Base-by-base conservation (phyloP, 2,797 vertebrate species). In the Apogon hyalosoma region DNA sequence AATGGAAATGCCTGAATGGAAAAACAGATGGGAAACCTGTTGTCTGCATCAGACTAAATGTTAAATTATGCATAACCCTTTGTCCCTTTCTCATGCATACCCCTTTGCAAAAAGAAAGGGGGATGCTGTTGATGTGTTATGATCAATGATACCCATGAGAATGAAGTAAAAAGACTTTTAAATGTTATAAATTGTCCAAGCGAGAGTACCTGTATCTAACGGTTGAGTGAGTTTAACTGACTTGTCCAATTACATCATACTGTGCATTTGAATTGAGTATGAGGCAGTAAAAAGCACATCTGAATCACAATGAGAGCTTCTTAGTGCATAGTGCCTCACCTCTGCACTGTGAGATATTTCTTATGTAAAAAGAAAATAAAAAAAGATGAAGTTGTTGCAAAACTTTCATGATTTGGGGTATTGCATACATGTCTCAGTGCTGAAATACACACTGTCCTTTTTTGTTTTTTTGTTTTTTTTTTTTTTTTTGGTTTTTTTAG, bases 11-110 rank as follows among this genome's bases (percentile, higher is more conserved):
- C 60, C 45, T 62, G 50, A 68, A 69, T 66, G 49, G 39, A 19
- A 55, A 71, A 82, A 61, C 66, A 63, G 55, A 72, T 46, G 58
- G 47, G 19, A 75, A 80, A 84, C 55, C 54, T 49, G 67, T 77
- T 59, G 56, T 75, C 42, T 72, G 16, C 12, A 36, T 47, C 11
- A 0, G 11, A 19, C 39, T 40, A 15, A 79, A 48, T 75, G 36
- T 62, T 75, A 50, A 75, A 71, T 81, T 67, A 67, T 81, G 69
- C 58, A 73, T 42, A 68, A 64, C 7, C 42, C 18, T 73, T 71
- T 63, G 55, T 69, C 39, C 69, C 16, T 52, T 43, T 39, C 59
- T 73, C 13, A 64, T 75, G 66, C 9, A 55, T 16, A 71, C 33
- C 11, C 9, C 10, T 43, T 64, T 11, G 28, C 63, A 54, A 18